Evolutionary conservation across 1,140 invertebrate species (phyloP), one percentile per base, ranked within the genome.

Genomic region (Stegodyphus mimosarum): DNA sequence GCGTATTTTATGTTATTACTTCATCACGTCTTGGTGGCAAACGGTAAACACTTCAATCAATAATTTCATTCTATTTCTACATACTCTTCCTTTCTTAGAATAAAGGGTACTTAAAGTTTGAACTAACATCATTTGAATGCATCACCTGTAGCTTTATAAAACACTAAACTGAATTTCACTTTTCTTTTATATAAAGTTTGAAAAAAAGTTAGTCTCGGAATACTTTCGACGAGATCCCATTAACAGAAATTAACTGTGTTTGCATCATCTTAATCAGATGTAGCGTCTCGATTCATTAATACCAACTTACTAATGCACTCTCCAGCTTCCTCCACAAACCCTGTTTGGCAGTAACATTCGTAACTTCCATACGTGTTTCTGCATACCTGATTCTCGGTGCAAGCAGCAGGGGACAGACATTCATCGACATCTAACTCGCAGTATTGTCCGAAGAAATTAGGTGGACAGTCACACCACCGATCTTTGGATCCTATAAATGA

Each of bases 281-380:
- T 11, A 63, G 60, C 1, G n/a, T 11, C 1, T 70, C 18, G 7
- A 70, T n/a, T n/a, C 50, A 33, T 1, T 33, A 33, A 33, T 33
- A 33, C 33, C 33, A 33, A 10, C 74, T 63, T 77, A 77, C 74
- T 6, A 7, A 77, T 64, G 17, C 74, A 77, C 50, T 50, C 13
- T 13, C 9, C 10, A 49, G n/a, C 11, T 17, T 64, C 81, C 48
- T 52, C 11, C 3, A 76, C 52, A 67, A 55, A 84, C 9, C 86
- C 83, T n/a, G 71, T 50, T 64, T 74, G 67, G 66, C 86, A 87
- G 49, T 76, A 51, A 66, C 87, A 86, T 9, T 55, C 63, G 77
- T 86, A 86, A 73, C 87, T 86, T 60, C 79, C 80, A 13, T 85
- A 80, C 2, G 48, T 67, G 55, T 87, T 84, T 13, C 71, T 64